A percentile compares a stretch with the other conserved stretches of the same genome.
Evolutionary conservation across 2,113 vertebrate species (phyloP).

Genomic region (Prinia subflava): DNA sequence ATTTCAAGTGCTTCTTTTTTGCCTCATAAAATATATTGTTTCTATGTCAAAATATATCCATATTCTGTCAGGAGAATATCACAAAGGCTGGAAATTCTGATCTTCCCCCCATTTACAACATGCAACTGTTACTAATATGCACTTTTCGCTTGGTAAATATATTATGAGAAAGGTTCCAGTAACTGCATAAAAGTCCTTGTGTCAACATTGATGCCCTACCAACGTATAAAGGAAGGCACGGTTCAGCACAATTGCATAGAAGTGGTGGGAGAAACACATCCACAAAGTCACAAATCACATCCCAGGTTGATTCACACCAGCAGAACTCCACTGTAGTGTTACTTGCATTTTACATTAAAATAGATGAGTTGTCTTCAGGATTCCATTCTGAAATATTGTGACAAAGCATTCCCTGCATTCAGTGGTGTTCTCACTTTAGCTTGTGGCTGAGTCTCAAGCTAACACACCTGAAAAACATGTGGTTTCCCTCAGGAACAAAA

Average conservation of each 20-base stretch:
- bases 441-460: neutral
- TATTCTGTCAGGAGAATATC: neutral
- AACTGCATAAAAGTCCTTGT: neutral
- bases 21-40: neutral
- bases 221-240: neutral
- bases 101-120: neutral
- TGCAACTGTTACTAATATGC: neutral
- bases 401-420: neutral
- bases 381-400: neutral
- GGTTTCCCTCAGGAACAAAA: neutral
- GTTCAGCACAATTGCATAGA: neutral
- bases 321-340: neutral
- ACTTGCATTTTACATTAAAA: neutral
- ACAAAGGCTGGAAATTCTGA: neutral
- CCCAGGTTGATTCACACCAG: neutral
- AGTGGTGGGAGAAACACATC: neutral
- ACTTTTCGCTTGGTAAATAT: neutral
- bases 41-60: neutral
- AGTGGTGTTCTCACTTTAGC: neutral
- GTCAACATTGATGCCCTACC: neutral
- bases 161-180: neutral
- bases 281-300: neutral
- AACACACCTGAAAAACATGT: neutral
- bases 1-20: neutral
- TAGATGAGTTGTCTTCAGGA: neutral